A percentile compares a stretch with the other conserved stretches of the same genome.
These are phyloP conservation scores for Carterocephalus palaemon DNA, from an alignment of 2,888 invertebrate species.

Conservation along the genomic window DNA sequence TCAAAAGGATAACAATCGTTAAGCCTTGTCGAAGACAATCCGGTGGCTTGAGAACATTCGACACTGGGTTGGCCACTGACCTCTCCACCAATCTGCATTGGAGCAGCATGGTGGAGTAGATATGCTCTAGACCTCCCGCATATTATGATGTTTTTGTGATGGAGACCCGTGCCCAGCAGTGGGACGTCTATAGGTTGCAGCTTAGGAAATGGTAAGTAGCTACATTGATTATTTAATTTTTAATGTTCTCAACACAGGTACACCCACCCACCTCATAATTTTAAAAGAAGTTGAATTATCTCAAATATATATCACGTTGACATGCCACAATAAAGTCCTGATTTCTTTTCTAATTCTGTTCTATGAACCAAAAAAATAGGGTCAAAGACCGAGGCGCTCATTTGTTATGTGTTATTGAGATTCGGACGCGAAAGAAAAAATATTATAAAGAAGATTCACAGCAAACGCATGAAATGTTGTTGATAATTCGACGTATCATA, in stretches of 20 bases:
- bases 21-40: too few relatives aligned
- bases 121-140: too few relatives aligned
- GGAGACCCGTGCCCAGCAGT: too few relatives aligned
- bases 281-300: slow-evolving; percentile 17
- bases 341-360: slow-evolving; percentile 20
- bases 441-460: not conserved
- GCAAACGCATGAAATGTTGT: not conserved
- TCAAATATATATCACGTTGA: slow-evolving; percentile 14
- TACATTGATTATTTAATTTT: not conserved
- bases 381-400: slow-evolving; percentile 20
- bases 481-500: too few relatives aligned
- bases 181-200: not conserved
- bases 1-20: too few relatives aligned
- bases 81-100: too few relatives aligned
- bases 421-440: slow-evolving; percentile 11
- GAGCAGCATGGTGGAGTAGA: too few relatives aligned
- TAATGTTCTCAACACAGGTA: slow-evolving; percentile 3
- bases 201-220: not conserved
- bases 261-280: slow-evolving; percentile 12
- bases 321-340: slow-evolving; percentile 20
- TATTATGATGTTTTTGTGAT: too few relatives aligned
- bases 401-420: slow-evolving; percentile 18
- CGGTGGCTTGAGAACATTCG: too few relatives aligned
- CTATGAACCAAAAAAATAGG: slow-evolving; percentile 20
- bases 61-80: too few relatives aligned